Evolutionary conservation across 1,140 invertebrate species (phyloP), one percentile per base, ranked within the genome.

Genomic region (Bathynomus jamesi): DNA sequence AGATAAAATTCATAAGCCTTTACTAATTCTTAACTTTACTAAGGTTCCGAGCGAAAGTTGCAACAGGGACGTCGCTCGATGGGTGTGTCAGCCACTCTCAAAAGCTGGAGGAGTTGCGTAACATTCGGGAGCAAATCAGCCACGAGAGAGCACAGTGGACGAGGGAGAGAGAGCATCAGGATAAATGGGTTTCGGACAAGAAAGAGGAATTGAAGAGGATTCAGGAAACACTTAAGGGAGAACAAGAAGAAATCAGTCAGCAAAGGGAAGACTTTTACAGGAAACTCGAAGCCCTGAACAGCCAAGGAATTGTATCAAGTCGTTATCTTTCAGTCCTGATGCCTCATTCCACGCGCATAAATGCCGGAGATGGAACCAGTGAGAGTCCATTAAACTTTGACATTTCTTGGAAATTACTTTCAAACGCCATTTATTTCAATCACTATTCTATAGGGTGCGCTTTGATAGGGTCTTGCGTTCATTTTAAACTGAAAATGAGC

Each of bases 221-320:
- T 21, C 81, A 89, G 80, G 88, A 90, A 77, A 86, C 89, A 80
- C 79, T 91, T 13, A 84, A 86, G 13, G 85, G 86, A 13, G 90
- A 94, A 76, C 89, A 94, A 81, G 87, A 87, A 40, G 93, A 95
- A 79, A 87, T 95, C 13, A 88, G 86, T 17, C 89, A 94, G 76
- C 93, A 96, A 81, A 81, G 93, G 8, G 93, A 96, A 78, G 89
- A 93, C 74, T 83, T 96, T 13, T 95, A 93, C 81, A 82, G 91
- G 31, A 88, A 92, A 80, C 85, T 94, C 78, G 91, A 95, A 78
- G 85, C 88, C 28, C 83, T 94, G 0, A 87, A 89, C 32, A 87
- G 85, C 68, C 88, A 91, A 78, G 90, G 90, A 3, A 84, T 91
- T 27, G 78, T 89, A 17, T 80, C 83, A 3, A 78, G 83, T 69